These are phyloP conservation scores for Whitmania pigra DNA, from an alignment of 1,140 invertebrate genomes.

Conservation along the genomic window DNA sequence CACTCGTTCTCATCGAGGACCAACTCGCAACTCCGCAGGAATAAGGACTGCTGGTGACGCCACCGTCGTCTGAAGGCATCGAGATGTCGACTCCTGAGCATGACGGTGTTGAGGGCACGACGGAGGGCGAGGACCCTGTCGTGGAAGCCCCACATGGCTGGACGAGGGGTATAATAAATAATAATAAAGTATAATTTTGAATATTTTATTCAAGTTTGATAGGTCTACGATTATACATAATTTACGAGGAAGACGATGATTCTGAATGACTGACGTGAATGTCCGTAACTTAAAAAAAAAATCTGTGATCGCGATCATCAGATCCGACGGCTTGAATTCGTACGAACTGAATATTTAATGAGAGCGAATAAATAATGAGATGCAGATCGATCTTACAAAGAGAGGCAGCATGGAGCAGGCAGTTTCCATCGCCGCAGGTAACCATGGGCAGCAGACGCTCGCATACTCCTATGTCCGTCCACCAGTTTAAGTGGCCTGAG, in stretches of 20 bases:
- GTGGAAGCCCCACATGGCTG: conserved; percentile 77
- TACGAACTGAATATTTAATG: conserved; percentile 19
- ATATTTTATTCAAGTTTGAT: not conserved
- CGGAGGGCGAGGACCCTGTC: conserved; percentile 67
- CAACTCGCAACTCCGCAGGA: conserved; percentile 43
- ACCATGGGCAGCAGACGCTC: conserved; percentile 51
- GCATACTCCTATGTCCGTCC: conserved; percentile 53
- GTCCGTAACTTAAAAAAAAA: too few relatives aligned
- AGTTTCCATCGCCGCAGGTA: conserved; percentile 71
- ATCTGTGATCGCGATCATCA: too few relatives aligned
- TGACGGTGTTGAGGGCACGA: conserved; percentile 61
- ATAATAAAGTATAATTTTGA: too few relatives aligned
- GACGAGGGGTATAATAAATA: conserved; percentile 22
- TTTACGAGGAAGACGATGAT: too few relatives aligned
- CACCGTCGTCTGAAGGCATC: conserved; percentile 58
- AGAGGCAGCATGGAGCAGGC: conserved; percentile 73
- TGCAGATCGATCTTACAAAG: conserved; percentile 47
- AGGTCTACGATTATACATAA: too few relatives aligned
- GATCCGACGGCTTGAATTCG: conserved; percentile 13
- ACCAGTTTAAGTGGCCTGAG: conserved; percentile 68
- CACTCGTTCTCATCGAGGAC: conserved; percentile 63
- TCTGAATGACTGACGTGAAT: too few relatives aligned
- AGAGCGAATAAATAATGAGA: not conserved
- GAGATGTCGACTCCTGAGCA: conserved; percentile 47
- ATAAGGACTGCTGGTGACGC: conserved; percentile 52